Percentiles rank a stretch among this genome's conserved stretches.
phyloP scores from a whole-genome alignment of 1,140 invertebrate genomes.

The Trichoplusia ni region DNA sequence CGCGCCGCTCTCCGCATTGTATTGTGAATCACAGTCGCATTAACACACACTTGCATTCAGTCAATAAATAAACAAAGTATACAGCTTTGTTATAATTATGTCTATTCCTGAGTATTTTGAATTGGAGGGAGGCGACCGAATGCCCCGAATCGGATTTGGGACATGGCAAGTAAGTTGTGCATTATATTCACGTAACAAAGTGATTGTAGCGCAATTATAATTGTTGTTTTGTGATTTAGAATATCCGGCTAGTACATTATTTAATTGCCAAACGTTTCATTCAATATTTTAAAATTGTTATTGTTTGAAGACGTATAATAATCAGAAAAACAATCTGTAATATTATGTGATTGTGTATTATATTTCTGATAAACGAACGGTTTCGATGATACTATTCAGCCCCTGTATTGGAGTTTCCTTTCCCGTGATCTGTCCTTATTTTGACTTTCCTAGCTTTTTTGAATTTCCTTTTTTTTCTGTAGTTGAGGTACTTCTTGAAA shows the following conservation, averaged over 20 bases:
- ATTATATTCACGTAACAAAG: too few relatives aligned
- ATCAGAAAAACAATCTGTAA: too few relatives aligned
- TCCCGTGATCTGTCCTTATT: constrained; percentile 12
- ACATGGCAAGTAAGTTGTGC: constrained; percentile 85
- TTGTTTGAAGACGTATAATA: too few relatives aligned
- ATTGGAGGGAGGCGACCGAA: constrained; percentile 73
- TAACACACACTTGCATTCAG: constrained; percentile 9
- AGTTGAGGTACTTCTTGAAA: constrained; percentile 51
- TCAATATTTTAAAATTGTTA: too few relatives aligned
- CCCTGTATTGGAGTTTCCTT: not conserved
- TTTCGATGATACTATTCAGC: not conserved
- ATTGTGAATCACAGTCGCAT: constrained; percentile 19
- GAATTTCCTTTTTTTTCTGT: constrained; percentile 35
- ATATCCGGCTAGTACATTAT: too few relatives aligned
- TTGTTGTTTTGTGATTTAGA: too few relatives aligned
- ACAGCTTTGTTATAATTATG: constrained; percentile 38
- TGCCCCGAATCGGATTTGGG: constrained; percentile 85
- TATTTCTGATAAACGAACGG: too few relatives aligned
- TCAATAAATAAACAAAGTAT: not conserved
- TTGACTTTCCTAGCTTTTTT: constrained; percentile 5
- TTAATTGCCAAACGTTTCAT: too few relatives aligned
- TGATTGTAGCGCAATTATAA: too few relatives aligned
- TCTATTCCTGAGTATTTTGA: constrained; percentile 59
- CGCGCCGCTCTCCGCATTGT: constrained; percentile 35
- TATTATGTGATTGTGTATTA: too few relatives aligned